Base-by-base conservation (phyloP, 1,140 invertebrate species). In the Antheraea mylitta region DNA sequence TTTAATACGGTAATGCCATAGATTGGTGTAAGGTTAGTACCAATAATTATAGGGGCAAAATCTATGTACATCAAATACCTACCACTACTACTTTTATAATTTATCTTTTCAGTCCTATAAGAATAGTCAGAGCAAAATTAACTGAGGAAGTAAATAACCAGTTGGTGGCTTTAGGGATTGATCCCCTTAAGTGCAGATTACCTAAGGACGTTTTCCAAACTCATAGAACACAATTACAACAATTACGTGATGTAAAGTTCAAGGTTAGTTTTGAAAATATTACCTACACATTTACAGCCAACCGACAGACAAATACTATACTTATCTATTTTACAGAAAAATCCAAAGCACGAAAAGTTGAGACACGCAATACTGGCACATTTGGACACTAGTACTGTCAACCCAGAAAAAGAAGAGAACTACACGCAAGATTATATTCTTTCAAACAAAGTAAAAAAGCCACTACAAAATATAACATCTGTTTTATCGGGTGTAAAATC, bases 151-250 rank as follows among this genome's bases (percentile, higher is more conserved):
- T 92, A 62, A 93, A 88, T 77, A 92, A 78, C 70, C 93, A 79
- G 71, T 70, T 95, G 71, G 83, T 86, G 69, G 88, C 92, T 69
- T 80, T 94, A 45, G 94, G 94, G 45, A 89, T 94, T 9, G 93
- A 94, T 82, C 93, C 94, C 7, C 90, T 94, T 37, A 94, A 91
- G 87, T 89, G 81, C 11, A 92, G 92, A 64, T 83, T 95, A 75
- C 88, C 93, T 0, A 77, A 82, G 71, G 88, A 79, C 66, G 87
- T 90, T 30, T 95, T 91, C 73, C 85, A 90, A 48, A 92, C 93
- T 71, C 93, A 93, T 70, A 89, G 93, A 59, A 85, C 86, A 8
- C 87, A 89, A 59, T 74, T 95, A 18, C 90, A 87, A 75, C 92
- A 94, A 78, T 90, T 93, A 68, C 88, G 93, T 60, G 93, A 89